Evolutionary conservation across 2,888 invertebrate species (phyloP).

Genomic region (Bellardia pandia): DNA sequence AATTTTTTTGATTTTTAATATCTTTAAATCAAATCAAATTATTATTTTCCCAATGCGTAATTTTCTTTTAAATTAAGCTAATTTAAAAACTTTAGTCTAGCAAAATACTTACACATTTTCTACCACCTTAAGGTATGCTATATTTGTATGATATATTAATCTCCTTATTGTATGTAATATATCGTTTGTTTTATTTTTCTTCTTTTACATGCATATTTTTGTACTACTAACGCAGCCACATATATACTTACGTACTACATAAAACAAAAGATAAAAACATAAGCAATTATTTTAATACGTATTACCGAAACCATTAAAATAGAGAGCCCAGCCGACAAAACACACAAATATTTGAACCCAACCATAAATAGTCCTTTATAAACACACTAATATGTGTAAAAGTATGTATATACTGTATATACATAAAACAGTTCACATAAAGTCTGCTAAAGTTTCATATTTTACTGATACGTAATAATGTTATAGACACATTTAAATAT

Average conservation of each 20-base stretch:
- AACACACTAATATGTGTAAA: background rate
- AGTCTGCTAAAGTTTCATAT: constrained; percentile 5
- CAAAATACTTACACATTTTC: background rate
- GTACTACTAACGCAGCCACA: background rate
- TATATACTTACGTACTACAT: constrained; percentile 5
- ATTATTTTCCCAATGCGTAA: no score
- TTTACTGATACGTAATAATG: background rate
- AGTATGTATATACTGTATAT: background rate
- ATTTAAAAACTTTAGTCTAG: background rate
- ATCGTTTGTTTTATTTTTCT: constrained; percentile 8
- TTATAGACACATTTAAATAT: background rate
- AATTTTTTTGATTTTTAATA: no score
- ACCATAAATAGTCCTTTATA: background rate
- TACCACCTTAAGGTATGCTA: constrained; percentile 6
- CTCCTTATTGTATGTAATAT: constrained; percentile 28
- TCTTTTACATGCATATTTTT: constrained; percentile 13
- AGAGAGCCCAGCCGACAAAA: constrained; percentile 1
- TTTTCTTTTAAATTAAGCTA: no score
- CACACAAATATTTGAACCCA: constrained; percentile 20
- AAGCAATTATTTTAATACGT: constrained; percentile 62
- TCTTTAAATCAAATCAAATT: no score
- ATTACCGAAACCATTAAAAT: constrained; percentile 54
- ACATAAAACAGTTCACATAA: background rate
- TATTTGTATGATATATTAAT: constrained; percentile 25
- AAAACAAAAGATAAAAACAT: constrained; percentile 42